These are phyloP conservation scores for Eriocheir sinensis DNA, from an alignment of 1,140 invertebrate species.

Conservation along the genomic window DNA sequence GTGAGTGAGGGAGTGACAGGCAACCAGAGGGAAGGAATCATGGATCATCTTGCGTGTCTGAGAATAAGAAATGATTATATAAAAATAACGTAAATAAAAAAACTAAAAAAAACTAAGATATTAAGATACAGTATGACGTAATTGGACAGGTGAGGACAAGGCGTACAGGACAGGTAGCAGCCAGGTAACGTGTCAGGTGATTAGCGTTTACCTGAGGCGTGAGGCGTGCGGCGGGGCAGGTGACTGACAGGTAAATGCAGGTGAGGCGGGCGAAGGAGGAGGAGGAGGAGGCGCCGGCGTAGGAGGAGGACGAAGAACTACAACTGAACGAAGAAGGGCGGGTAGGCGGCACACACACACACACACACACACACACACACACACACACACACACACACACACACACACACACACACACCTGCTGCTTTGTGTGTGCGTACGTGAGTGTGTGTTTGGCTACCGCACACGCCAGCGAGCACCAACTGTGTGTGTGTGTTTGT, in stretches of 20 bases:
- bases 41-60: too few relatives aligned
- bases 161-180: neutral
- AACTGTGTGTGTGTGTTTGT: neutral
- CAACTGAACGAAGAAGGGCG: neutral
- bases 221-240: neutral
- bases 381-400: slow-evolving; percentile 19
- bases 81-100: too few relatives aligned
- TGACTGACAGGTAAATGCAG: neutral
- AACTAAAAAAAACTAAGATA: too few relatives aligned
- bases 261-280: neutral
- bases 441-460: slow-evolving; percentile 21
- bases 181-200: neutral
- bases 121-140: neutral
- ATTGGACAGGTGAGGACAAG: neutral
- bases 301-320: too few relatives aligned
- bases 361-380: slow-evolving; percentile 22
- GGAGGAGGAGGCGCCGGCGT: too few relatives aligned
- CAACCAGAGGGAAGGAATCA: too few relatives aligned
- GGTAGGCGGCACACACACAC: neutral
- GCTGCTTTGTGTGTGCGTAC: neutral
- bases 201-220: neutral
- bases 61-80: too few relatives aligned
- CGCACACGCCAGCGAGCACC: neutral
- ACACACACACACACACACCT: neutral
- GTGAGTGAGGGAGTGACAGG: neutral